phyloP scores from a whole-genome alignment of 2,113 vertebrate species.

The Chitala chitala region DNA sequence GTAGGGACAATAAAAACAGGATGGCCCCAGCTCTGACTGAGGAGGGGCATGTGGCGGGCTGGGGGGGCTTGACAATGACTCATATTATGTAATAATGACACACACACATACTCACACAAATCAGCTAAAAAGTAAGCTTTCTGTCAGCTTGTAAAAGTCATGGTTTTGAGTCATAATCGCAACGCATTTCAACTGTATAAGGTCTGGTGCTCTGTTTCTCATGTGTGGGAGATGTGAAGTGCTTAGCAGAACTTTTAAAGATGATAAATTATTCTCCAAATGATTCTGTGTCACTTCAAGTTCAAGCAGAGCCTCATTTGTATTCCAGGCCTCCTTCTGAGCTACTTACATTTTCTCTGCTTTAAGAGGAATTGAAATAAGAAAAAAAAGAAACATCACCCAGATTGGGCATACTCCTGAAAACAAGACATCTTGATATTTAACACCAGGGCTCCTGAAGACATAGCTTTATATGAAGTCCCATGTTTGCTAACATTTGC shows the following conservation, averaged over 20 bases:
- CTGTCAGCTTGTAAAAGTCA: neutral
- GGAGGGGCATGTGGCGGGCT: too few species aligned
- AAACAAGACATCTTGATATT: slow-evolving; percentile 39
- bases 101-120: neutral
- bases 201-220: neutral
- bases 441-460: slow-evolving; percentile 28
- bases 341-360: slow-evolving; percentile 11
- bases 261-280: slow-evolving; percentile 25
- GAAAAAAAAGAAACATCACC: slow-evolving; percentile 11
- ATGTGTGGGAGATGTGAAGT: neutral
- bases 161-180: neutral
- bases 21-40: too few species aligned
- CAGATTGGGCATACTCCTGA: slow-evolving; percentile 32
- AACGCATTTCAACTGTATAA: neutral
- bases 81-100: neutral
- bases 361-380: slow-evolving; percentile 5
- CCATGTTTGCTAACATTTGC: slow-evolving; percentile 13
- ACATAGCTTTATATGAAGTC: slow-evolving; percentile 21
- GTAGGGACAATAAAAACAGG: too few species aligned
- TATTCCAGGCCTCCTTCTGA: slow-evolving; percentile 25
- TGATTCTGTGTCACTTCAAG: slow-evolving; percentile 29
- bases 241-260: slow-evolving; percentile 10
- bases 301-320: slow-evolving; percentile 26
- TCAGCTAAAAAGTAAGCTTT: neutral
- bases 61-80: neutral